Evolutionary conservation across 2,888 invertebrate species (phyloP).

Genomic region (Scaptomyza reducta): DNA sequence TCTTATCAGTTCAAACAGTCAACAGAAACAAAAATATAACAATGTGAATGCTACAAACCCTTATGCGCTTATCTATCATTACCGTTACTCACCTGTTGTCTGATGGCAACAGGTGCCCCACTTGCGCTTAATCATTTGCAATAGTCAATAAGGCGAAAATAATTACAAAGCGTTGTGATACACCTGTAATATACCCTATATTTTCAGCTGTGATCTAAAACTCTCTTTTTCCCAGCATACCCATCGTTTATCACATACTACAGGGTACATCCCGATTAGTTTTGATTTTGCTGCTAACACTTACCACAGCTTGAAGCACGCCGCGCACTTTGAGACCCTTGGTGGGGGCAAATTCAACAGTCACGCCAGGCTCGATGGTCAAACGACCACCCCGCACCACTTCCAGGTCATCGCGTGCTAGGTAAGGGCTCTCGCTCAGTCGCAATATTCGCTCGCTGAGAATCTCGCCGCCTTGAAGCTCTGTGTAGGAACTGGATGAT

Average conservation of each 20-base stretch:
- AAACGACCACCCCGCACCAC: conserved; percentile 92
- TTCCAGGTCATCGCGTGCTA: conserved; percentile 91
- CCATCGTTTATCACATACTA: neutral
- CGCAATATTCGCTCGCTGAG: conserved; percentile 82
- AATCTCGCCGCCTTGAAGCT: conserved; percentile 82
- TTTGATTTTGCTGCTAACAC: conserved; percentile 78
- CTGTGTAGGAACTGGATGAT: conserved; percentile 71
- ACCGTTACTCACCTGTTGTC: conserved; percentile 64
- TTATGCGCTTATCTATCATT: conserved; percentile 57
- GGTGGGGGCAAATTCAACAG: conserved; percentile 94
- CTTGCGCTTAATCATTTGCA: conserved; percentile 58
- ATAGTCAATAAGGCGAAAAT: conserved; percentile 53
- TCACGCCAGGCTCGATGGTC: conserved; percentile 95
- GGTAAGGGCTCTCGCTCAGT: conserved; percentile 88
- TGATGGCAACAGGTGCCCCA: conserved; percentile 72
- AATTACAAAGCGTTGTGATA: neutral
- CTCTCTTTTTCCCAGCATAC: neutral
- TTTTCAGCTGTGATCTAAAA: neutral
- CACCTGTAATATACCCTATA: conserved; percentile 24
- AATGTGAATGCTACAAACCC: conserved; percentile 35
- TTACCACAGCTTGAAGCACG: conserved; percentile 94
- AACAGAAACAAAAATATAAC: conserved; percentile 44
- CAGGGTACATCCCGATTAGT: conserved; percentile 25
- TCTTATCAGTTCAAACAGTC: conserved; percentile 65
- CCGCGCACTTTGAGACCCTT: conserved; percentile 97